phyloP scores from a whole-genome alignment of 2,888 invertebrate genomes.

The Hirtodrosophila duncani region DNA sequence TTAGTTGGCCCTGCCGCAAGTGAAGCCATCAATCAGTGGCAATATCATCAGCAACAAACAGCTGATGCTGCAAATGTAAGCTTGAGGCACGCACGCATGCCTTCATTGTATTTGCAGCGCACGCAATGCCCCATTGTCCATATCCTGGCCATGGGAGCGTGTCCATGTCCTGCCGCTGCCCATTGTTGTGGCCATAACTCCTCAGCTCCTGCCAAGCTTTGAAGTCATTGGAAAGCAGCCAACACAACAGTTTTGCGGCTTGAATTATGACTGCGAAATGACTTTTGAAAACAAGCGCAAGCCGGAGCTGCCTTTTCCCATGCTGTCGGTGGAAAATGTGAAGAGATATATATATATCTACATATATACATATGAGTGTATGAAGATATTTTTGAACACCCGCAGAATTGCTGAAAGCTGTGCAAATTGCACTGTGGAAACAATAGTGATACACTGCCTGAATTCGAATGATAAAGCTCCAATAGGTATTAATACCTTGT shows the following conservation, averaged over 20 bases:
- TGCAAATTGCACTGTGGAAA: no score
- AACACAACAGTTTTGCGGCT: constrained; percentile 37
- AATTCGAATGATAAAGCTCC: no score
- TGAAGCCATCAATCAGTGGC: constrained; percentile 57
- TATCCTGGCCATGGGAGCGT: no score
- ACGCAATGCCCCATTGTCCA: constrained; percentile 1
- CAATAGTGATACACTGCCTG: no score
- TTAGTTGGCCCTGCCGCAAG: constrained; percentile 59
- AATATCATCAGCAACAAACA: constrained; percentile 6
- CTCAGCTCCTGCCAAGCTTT: constrained; percentile 48
- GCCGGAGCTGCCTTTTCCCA: no score
- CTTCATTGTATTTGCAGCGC: constrained; percentile 24
- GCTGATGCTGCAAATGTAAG: background rate
- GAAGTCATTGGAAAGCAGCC: constrained; percentile 36
- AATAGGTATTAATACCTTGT: no score
- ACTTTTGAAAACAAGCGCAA: no score
- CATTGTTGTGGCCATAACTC: constrained; percentile 29
- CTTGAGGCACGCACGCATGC: constrained; percentile 19
- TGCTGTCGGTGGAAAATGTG: no score
- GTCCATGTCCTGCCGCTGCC: background rate
- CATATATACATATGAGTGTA: no score
- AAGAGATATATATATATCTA: no score
- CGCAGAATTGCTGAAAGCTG: no score
- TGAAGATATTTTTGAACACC: no score
- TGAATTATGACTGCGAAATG: constrained; percentile 57